Conservation (phyloP, 2,888 invertebrate genomes). For the Spodoptera picta region DNA sequence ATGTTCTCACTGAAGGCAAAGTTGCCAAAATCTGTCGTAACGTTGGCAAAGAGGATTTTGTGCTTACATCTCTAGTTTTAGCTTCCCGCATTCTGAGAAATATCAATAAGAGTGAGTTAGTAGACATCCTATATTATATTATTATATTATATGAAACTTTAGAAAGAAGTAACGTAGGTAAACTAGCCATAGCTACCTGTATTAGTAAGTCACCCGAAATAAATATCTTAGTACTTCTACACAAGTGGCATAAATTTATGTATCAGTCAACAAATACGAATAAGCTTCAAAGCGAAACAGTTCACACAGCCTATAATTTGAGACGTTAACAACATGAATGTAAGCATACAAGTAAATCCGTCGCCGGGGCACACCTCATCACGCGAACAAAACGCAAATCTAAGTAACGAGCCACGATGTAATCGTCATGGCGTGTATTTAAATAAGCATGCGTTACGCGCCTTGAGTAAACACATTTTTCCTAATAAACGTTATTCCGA, state of each 20-base stretch:
- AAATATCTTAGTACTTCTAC: no score
- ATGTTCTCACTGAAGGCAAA: constrained; percentile 18
- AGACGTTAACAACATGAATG: constrained; percentile 23
- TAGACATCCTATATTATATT: no score
- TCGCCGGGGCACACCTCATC: constrained; percentile 29
- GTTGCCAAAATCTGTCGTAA: constrained; percentile 24
- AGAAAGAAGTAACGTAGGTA: no score
- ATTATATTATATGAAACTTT: no score
- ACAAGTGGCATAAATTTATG: no score
- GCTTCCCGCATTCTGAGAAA: constrained; percentile 19
- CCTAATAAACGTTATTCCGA: constrained; percentile 81
- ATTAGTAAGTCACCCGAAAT: no score
- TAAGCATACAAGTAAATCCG: constrained; percentile 28
- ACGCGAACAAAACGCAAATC: constrained; percentile 44
- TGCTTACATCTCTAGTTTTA: constrained; percentile 20
- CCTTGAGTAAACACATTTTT: constrained; percentile 77
- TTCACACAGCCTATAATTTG: constrained; percentile 10
- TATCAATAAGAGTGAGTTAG: constrained; percentile 9
- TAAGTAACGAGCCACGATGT: constrained; percentile 35
- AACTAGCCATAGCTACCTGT: no score
- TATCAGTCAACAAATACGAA: no score
- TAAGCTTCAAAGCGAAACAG: constrained; percentile 3
- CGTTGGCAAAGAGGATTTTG: constrained; percentile 29
- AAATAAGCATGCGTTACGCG: constrained; percentile 68
- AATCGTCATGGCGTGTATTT: constrained; percentile 51